These are phyloP conservation scores for Cosmopolites sordidus DNA, from an alignment of 2,888 invertebrate genomes.

Conservation along the genomic window DNA sequence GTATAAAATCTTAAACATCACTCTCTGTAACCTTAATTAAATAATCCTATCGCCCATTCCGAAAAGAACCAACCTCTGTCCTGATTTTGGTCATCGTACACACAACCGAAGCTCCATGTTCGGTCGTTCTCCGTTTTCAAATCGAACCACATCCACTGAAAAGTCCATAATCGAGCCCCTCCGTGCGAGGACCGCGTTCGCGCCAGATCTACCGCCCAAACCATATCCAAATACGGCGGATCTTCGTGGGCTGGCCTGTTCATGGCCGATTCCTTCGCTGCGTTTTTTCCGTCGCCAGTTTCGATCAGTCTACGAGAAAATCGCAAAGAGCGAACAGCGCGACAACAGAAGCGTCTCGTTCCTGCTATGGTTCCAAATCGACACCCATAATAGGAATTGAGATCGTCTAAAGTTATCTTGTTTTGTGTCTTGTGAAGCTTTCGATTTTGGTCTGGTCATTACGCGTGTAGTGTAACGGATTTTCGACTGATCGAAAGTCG, in stretches of 20 bases:
- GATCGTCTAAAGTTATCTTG: conserved; percentile 9
- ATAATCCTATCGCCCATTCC: no score
- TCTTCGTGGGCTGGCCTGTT: conserved; percentile 20
- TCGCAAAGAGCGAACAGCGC: conserved; percentile 23
- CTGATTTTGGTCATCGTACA: not conserved
- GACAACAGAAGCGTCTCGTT: conserved; percentile 18
- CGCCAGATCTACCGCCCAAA: conserved; percentile 13
- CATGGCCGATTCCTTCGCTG: conserved; percentile 27
- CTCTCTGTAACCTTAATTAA: no score
- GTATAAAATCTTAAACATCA: no score
- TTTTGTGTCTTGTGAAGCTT: conserved; percentile 3
- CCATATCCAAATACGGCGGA: conserved; percentile 25
- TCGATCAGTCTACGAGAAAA: conserved; percentile 25
- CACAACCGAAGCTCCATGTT: not conserved
- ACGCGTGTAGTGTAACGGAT: conserved; percentile 16
- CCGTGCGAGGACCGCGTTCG: not conserved
- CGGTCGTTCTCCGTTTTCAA: not conserved
- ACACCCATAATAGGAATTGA: conserved; percentile 28
- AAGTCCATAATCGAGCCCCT: not conserved
- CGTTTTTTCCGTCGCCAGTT: conserved; percentile 22
- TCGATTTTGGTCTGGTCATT: conserved; percentile 13
- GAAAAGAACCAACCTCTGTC: no score
- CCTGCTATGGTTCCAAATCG: conserved; percentile 22
- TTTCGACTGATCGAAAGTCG: conserved; percentile 17
- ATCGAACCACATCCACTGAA: not conserved